Percentiles rank a stretch among this genome's conserved stretches.
These are phyloP conservation scores for Elanus axillaris DNA, from an alignment of 2,113 vertebrate genomes.

Conservation along the genomic window DNA sequence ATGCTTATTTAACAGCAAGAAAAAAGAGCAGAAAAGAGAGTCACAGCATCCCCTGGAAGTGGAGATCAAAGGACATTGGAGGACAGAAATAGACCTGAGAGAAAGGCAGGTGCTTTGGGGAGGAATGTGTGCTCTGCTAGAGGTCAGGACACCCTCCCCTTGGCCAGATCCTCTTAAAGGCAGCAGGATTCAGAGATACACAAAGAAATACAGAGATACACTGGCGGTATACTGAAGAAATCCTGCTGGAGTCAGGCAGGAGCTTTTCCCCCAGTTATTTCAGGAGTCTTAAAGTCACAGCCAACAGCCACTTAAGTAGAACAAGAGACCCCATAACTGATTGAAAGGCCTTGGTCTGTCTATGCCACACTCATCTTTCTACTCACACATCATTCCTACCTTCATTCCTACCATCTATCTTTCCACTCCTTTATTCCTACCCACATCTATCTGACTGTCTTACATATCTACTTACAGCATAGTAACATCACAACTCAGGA, in stretches of 20 bases:
- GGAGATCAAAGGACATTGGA: neutral
- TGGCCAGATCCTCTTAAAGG: neutral
- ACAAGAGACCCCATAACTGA: neutral
- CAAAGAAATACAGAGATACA: neutral
- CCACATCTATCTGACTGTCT: neutral
- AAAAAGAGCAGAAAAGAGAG: neutral
- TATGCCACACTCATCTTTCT: neutral
- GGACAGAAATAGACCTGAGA: conserved; percentile 12
- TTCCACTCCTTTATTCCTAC: neutral
- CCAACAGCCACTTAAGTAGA: neutral
- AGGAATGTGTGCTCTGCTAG: neutral
- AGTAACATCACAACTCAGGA: neutral
- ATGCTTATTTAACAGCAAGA: neutral
- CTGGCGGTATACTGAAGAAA: neutral
- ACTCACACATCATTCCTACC: neutral
- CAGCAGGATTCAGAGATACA: neutral
- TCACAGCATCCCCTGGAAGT: neutral
- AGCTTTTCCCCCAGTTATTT: neutral
- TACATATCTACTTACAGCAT: neutral
- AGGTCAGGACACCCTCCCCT: neutral
- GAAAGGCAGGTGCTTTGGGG: neutral
- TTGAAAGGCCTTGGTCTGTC: neutral
- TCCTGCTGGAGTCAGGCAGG: neutral
- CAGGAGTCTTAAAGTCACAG: neutral
- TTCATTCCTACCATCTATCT: neutral